These are phyloP conservation scores for Cheilosia vulpina DNA, from an alignment of 2,888 invertebrate genomes.

Conservation along the genomic window DNA sequence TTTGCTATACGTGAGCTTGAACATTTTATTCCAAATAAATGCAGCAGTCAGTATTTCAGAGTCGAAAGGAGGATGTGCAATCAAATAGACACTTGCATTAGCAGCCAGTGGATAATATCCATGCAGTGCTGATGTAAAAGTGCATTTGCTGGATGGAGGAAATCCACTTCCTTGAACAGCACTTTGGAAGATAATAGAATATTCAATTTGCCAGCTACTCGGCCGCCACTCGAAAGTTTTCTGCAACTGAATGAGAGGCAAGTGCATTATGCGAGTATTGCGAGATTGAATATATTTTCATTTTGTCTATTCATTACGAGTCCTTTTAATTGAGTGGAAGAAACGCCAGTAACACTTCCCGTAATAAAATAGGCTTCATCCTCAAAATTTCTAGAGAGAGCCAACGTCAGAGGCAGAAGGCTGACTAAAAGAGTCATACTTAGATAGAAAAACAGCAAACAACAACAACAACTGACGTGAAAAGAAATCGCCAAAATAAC, in stretches of 20 bases:
- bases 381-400: too few relatives aligned
- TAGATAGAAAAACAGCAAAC: too few relatives aligned
- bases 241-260: not conserved
- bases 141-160: conserved; percentile 15
- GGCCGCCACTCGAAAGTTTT: conserved; percentile 8
- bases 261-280: not conserved
- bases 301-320: too few relatives aligned
- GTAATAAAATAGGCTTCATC: too few relatives aligned
- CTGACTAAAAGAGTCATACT: too few relatives aligned
- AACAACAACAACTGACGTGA: too few relatives aligned
- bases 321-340: too few relatives aligned
- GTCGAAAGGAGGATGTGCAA: not conserved
- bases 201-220: conserved; percentile 18
- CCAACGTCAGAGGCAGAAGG: too few relatives aligned
- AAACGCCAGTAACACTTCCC: too few relatives aligned
- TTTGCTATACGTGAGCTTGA: not conserved
- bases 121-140: conserved; percentile 20
- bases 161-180: conserved; percentile 33
- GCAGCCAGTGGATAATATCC: not conserved
- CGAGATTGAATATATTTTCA: too few relatives aligned
- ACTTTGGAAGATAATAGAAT: conserved; percentile 44
- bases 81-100: conserved; percentile 8
- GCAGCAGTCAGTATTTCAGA: too few relatives aligned
- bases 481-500: too few relatives aligned
- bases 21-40: not conserved